A percentile compares a stretch with the other conserved stretches of the same genome.
Conservation (phyloP, 2,797 vertebrate genomes). For the Helostoma temminkii region DNA sequence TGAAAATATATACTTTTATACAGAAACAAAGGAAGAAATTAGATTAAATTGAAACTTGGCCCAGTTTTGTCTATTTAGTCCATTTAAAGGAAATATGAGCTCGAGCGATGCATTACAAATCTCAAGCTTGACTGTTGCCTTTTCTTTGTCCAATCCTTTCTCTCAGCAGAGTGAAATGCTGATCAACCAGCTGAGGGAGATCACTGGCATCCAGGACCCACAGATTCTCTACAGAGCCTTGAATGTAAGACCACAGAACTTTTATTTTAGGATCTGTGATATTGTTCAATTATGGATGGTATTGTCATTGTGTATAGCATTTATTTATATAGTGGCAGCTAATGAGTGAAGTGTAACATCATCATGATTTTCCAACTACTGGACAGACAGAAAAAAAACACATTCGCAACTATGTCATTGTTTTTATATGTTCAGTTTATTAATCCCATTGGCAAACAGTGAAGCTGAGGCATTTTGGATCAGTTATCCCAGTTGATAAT, state of each 20-base stretch:
- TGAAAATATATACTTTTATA: not conserved
- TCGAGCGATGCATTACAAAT: not conserved
- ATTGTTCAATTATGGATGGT: not conserved
- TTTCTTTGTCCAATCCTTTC: not conserved
- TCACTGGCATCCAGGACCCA: conserved; percentile 93
- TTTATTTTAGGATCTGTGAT: not conserved
- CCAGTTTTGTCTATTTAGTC: not conserved
- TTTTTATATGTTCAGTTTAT: conserved; percentile 1
- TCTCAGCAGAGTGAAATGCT: conserved; percentile 83
- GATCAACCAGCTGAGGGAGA: conserved; percentile 93
- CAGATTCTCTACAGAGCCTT: conserved; percentile 89
- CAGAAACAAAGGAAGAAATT: not conserved
- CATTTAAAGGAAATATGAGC: not conserved
- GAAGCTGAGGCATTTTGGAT: not conserved
- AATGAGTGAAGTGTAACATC: not conserved
- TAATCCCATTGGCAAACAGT: not conserved
- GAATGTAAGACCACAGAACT: conserved; percentile 82
- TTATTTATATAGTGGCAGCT: not conserved
- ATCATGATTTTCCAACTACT: not conserved
- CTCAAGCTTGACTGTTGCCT: not conserved
- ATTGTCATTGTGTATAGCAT: not conserved
- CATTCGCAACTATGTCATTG: not conserved
- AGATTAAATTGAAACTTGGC: not conserved
- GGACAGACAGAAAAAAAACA: not conserved
- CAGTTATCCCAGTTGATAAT: not conserved